Base-by-base conservation (phyloP, 1,140 invertebrate genomes). In the Eciton burchellii region DNA sequence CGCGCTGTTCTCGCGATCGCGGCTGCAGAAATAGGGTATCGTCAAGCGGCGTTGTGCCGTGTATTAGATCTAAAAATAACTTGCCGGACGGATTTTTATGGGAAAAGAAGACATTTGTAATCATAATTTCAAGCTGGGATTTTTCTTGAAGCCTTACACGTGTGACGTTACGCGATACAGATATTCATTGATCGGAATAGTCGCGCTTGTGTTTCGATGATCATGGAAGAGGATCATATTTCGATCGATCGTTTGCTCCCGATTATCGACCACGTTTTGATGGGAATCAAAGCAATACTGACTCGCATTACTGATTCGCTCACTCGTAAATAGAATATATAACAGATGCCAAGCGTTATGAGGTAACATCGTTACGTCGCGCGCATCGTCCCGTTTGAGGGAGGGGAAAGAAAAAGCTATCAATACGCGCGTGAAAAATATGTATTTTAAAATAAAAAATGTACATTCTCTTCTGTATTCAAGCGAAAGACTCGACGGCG, bases 311-410 rank as follows among this genome's bases (percentile, higher is more conserved):
- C n/a, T n/a, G n/a, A n/a, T n/a, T n/a, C n/a, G 77, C 4, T 41
- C 12, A 21, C 47, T 81, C 73, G 60, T 73, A 81, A 72, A 52
- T 52, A 24, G 12, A 81, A 60, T 81, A 35, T 71, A 12, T 24
- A 63, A 52, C 49, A 21, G 45, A 24, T 41, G 21, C 16, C 35
- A 26, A 54, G 3, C 73, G 41, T 72, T 82, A n/a, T 83, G 85
- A 85, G 70, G 84, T 73, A 76, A 82, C n/a, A 21, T 9, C 29
- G 45, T 24, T 72, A 43, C 26, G 65, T 8, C 35, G 52, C 35
- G 45, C 21, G 16, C 65, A 73, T 47, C 16, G 47, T 59, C 24
- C 19, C 12, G 12, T 8, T 16, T 19, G 47, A 35, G 6, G 26
- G n/a, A 63, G 62, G n/a, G 16, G 12, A 14, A 45, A 24, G 29